Percentiles rank a stretch among this genome's conserved stretches.
These are phyloP conservation scores for Clanis bilineata DNA, from an alignment of 2,888 invertebrate species.

Conservation along the genomic window DNA sequence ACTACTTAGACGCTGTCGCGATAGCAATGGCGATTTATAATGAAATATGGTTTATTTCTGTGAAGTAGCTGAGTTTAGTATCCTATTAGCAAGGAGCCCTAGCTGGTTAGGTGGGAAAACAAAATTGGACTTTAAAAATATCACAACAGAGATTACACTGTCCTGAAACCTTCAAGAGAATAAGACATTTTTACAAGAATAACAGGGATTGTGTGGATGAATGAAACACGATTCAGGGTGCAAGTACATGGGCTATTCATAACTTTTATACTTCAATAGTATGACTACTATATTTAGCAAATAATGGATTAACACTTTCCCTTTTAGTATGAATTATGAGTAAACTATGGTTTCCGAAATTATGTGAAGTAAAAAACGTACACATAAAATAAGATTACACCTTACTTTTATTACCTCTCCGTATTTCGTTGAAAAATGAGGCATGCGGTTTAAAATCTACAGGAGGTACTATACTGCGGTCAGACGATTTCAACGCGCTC, in stretches of 20 bases:
- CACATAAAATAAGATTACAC: background rate
- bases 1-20: conserved; percentile 53
- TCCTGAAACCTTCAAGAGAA: background rate
- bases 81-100: background rate
- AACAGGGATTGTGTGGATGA: background rate
- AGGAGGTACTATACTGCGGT: background rate
- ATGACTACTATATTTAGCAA: background rate
- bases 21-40: conserved; percentile 54
- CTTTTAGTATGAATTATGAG: background rate
- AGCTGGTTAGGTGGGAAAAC: too few relatives aligned
- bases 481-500: conserved; percentile 14
- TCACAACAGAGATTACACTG: background rate
- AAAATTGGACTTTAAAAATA: background rate
- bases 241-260: background rate
- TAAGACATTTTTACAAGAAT: background rate
- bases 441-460: background rate
- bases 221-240: background rate
- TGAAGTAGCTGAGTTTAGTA: conserved; percentile 29
- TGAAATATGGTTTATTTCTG: conserved; percentile 54
- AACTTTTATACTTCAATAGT: background rate
- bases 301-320: background rate
- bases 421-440: background rate
- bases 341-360: too few relatives aligned
- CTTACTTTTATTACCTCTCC: background rate
- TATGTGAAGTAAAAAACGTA: too few relatives aligned